Evolutionary conservation across 2,888 invertebrate species (phyloP).

Genomic region (Caenorhabditis virilis): DNA sequence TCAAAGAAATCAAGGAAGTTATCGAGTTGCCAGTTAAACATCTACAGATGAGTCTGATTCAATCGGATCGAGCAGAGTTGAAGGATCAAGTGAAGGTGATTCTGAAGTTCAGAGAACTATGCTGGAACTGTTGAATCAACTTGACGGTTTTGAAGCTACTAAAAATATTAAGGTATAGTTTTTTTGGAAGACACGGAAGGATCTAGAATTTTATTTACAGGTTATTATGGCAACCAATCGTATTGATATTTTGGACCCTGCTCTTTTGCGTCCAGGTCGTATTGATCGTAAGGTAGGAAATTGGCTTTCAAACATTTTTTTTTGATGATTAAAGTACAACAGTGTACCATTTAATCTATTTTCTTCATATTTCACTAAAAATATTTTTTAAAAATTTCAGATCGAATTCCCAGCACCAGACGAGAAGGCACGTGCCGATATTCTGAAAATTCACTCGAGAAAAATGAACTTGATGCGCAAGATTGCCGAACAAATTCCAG

Average conservation of each 20-base stretch:
- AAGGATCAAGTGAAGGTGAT: slow-evolving; percentile 78
- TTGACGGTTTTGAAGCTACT: slow-evolving; percentile 98
- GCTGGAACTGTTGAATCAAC: slow-evolving; percentile 94
- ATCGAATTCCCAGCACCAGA: slow-evolving; percentile 99
- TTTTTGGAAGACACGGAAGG: no score
- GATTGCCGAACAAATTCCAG: slow-evolving; percentile 98
- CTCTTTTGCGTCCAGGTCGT: slow-evolving; percentile 91
- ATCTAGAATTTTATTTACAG: no score
- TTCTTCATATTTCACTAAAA: no score
- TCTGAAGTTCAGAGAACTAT: slow-evolving; percentile 99
- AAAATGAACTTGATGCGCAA: slow-evolving; percentile 99
- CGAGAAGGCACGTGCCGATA: slow-evolving; percentile 95
- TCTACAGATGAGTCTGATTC: slow-evolving; percentile 99
- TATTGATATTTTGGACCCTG: slow-evolving; percentile 97
- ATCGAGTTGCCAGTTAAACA: slow-evolving; percentile 99
- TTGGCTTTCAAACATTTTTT: no score
- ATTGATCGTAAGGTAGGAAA: slow-evolving; percentile 90
- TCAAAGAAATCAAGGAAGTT: slow-evolving; percentile 99
- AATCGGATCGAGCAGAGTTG: slow-evolving; percentile 96
- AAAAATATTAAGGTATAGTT: slow-evolving; percentile 94
- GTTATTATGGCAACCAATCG: slow-evolving; percentile 97
- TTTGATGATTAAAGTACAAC: no score
- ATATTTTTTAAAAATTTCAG: no score
- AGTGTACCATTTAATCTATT: no score
- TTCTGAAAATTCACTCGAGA: slow-evolving; percentile 95